Conservation (phyloP, 2,888 invertebrate genomes). For the Siphlonurus alternatus region DNA sequence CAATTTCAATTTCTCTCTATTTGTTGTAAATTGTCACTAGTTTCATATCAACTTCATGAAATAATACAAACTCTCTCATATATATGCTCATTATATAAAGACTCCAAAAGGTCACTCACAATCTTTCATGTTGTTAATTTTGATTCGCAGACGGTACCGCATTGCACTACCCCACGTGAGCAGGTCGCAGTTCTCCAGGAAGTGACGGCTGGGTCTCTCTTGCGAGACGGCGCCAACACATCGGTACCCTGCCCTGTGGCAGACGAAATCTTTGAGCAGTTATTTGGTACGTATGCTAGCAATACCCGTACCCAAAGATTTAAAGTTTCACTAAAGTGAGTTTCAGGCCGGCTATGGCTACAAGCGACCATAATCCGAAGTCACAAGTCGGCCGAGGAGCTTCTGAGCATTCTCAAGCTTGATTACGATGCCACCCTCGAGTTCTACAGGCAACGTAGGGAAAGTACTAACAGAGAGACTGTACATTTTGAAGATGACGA, state of each 20-base stretch:
- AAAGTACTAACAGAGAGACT: neutral
- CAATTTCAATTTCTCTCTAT: too few species aligned
- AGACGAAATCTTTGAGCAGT: neutral
- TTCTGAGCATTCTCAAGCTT: neutral
- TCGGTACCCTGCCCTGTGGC: neutral
- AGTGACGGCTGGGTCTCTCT: neutral
- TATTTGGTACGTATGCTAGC: too few species aligned
- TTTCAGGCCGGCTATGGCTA: neutral
- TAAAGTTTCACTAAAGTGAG: too few species aligned
- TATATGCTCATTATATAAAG: too few species aligned
- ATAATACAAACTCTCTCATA: too few species aligned
- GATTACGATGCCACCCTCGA: neutral
- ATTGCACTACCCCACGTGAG: neutral
- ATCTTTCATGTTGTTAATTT: neutral
- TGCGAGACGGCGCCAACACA: neutral
- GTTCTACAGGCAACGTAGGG: neutral
- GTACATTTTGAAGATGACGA: neutral
- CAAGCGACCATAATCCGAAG: neutral
- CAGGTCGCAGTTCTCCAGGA: neutral
- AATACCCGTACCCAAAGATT: too few species aligned
- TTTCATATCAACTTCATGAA: too few species aligned
- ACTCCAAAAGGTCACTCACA: too few species aligned
- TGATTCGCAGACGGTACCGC: neutral
- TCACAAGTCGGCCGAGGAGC: neutral
- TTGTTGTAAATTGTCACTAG: too few species aligned